A percentile compares a stretch with the other conserved stretches of the same genome.
phyloP scores from a whole-genome alignment of 2,113 vertebrate species.

The Mirounga angustirostris region DNA sequence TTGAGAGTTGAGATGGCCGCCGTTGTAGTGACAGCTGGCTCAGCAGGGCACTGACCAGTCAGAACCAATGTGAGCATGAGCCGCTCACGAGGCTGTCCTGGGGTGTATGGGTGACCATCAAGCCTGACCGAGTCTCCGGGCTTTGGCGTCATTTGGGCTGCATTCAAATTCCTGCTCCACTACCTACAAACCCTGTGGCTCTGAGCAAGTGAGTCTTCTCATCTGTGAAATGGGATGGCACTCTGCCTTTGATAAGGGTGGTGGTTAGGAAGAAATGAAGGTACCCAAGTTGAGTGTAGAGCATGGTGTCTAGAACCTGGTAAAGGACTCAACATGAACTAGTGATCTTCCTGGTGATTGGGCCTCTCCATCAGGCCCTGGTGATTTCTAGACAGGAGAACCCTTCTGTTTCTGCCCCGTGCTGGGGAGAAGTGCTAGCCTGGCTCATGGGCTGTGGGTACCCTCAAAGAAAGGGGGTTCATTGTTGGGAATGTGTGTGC shows the following conservation, averaged over 20 bases:
- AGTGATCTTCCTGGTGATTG: background rate
- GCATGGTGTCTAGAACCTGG: background rate
- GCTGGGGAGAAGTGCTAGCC: background rate
- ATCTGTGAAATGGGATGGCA: background rate
- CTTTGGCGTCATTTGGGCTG: background rate
- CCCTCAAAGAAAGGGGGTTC: background rate
- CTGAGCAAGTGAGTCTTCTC: background rate
- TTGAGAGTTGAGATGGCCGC: background rate
- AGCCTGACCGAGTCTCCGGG: background rate
- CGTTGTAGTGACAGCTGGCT: too few species aligned
- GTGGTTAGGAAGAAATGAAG: background rate
- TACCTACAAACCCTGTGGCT: background rate
- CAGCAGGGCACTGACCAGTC: background rate
- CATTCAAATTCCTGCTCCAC: background rate
- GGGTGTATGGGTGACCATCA: fast-evolving
- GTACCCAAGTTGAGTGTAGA: background rate
- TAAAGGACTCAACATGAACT: background rate
- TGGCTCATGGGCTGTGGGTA: background rate
- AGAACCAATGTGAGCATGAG: background rate
- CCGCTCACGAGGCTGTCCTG: background rate
- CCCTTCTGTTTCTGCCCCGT: background rate
- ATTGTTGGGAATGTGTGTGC: background rate
- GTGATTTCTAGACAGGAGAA: background rate
- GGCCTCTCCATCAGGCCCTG: background rate
- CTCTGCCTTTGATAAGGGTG: fast-evolving